Conservation (phyloP, 2,797 vertebrate genomes). For the Propithecus perrieri region DNA sequence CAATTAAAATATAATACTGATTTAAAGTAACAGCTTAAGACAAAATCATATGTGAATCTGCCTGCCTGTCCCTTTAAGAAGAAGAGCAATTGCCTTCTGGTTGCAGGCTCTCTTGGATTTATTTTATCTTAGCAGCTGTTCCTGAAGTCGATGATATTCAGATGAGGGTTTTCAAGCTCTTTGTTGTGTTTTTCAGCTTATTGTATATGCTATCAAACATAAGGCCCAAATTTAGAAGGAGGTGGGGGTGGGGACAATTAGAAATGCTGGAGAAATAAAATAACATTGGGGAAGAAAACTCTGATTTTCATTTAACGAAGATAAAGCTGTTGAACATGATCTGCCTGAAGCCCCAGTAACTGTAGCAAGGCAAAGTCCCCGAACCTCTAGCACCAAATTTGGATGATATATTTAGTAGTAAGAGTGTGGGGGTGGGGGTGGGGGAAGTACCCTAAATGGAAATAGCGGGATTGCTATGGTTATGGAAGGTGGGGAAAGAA, state of each 20-base stretch:
- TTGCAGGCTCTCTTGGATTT: constrained; percentile 78
- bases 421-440: background rate
- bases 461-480: background rate
- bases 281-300: background rate
- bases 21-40: constrained; percentile 12
- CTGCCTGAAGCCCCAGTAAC: constrained; percentile 26
- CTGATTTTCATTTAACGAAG: constrained; percentile 49
- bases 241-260: background rate
- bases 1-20: background rate
- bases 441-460: background rate
- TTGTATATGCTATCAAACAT: constrained; percentile 47
- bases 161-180: constrained; percentile 76
- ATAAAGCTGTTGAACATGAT: background rate
- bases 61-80: constrained; percentile 78
- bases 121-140: constrained; percentile 86
- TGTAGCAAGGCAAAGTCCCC: constrained; percentile 41
- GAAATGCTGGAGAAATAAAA: constrained; percentile 39
- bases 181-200: constrained; percentile 62
- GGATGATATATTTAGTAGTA: constrained; percentile 56
- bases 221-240: constrained; percentile 53
- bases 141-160: constrained; percentile 78
- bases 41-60: background rate
- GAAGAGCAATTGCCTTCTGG: constrained; percentile 68
- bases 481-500: background rate
- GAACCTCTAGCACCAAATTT: constrained; percentile 24